These are phyloP conservation scores for Argya squamiceps DNA, from an alignment of 2,797 vertebrate genomes.

Conservation along the genomic window DNA sequence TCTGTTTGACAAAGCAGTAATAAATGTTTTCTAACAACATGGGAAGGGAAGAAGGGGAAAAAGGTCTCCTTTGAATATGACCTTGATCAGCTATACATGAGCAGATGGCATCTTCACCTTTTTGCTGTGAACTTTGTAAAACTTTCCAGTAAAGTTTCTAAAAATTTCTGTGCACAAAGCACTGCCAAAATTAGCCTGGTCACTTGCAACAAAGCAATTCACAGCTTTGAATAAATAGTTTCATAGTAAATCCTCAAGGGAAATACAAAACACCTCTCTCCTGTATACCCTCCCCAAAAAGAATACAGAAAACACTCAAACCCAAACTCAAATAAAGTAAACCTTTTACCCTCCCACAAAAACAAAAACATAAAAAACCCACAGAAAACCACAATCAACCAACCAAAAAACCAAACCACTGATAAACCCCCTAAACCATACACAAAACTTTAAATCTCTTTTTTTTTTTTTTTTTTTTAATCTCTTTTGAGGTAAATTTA, in stretches of 20 bases:
- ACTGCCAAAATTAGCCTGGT: background rate
- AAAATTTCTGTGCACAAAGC: background rate
- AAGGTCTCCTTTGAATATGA: background rate
- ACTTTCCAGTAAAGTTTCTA: background rate
- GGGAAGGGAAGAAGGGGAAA: background rate
- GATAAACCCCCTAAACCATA: fast-evolving
- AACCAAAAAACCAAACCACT: background rate
- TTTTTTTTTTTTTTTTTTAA: background rate
- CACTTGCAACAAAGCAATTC: background rate
- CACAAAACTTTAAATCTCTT: background rate
- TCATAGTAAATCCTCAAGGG: background rate
- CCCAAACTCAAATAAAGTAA: background rate
- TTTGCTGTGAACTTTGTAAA: background rate
- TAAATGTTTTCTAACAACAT: background rate
- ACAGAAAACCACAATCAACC: background rate
- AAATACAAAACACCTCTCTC: background rate
- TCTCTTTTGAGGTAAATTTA: background rate
- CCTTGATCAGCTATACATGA: background rate
- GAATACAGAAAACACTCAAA: background rate
- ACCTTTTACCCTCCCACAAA: fast-evolving
- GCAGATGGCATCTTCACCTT: background rate
- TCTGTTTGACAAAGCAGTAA: background rate
- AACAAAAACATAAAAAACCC: background rate
- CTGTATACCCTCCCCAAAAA: fast-evolving
- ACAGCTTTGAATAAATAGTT: background rate